Evolutionary conservation across 2,888 invertebrate genomes (phyloP).

Genomic region (Portevinia maculata): DNA sequence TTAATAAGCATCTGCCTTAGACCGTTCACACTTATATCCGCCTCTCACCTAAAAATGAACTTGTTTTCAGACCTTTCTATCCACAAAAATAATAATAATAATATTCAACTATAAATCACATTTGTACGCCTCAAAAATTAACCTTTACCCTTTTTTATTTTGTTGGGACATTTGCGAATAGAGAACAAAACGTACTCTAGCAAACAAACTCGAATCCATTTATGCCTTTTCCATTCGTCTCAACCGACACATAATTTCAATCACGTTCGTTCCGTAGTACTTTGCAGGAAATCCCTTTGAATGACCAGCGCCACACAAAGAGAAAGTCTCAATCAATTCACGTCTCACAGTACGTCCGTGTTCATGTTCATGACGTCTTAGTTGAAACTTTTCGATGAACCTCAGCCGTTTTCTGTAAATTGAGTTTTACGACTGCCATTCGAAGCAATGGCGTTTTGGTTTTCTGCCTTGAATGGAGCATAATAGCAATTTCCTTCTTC

Average conservation of each 20-base stretch:
- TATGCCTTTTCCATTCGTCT: not conserved
- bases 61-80: not conserved
- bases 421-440: constrained; percentile 71
- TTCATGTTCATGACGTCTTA: constrained; percentile 29
- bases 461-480: constrained; percentile 1
- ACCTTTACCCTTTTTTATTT: constrained; percentile 3
- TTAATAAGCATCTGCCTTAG: not conserved
- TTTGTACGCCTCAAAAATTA: constrained; percentile 11
- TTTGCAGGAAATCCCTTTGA: constrained; percentile 66
- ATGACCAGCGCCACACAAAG: constrained; percentile 57
- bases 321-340: constrained; percentile 66
- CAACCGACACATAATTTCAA: constrained; percentile 55
- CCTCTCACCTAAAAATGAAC: not conserved
- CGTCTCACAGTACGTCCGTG: constrained; percentile 20
- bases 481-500: constrained; percentile 63
- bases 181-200: not conserved
- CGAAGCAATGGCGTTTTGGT: constrained; percentile 31
- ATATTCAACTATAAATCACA: constrained; percentile 30
- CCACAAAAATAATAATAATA: constrained; percentile 24
- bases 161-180: not conserved
- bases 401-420: constrained; percentile 66
- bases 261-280: constrained; percentile 58
- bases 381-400: constrained; percentile 64
- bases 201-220: constrained; percentile 8
- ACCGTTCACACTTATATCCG: not conserved